These are phyloP conservation scores for Chaetoderma sp. DNA, from an alignment of 2,888 invertebrate genomes.

Conservation along the genomic window DNA sequence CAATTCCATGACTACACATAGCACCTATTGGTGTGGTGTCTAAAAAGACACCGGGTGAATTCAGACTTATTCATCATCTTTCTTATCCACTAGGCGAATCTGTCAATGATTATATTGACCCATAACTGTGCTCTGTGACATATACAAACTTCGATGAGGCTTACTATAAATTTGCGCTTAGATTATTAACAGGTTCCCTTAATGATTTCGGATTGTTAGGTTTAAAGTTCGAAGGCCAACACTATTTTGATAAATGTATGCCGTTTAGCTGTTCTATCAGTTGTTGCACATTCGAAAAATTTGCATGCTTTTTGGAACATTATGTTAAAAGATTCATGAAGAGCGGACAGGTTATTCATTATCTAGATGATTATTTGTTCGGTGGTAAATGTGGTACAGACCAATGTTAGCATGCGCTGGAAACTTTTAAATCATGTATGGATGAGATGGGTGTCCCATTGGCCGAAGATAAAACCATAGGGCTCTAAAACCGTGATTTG, in stretches of 20 bases:
- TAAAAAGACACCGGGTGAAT: too few species aligned
- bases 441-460: not conserved
- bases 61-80: too few species aligned
- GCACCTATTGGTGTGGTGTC: too few species aligned
- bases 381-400: too few species aligned
- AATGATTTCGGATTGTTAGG: conserved; percentile 30
- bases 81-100: too few species aligned
- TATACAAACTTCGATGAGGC: conserved; percentile 20
- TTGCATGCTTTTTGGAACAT: conserved; percentile 21
- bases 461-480: not conserved
- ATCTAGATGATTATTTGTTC: not conserved
- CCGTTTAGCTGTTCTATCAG: conserved; percentile 20
- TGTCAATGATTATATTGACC: too few species aligned
- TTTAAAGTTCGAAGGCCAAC: conserved; percentile 13
- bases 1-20: too few species aligned
- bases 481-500: not conserved
- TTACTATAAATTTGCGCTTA: conserved; percentile 31
- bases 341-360: too few species aligned
- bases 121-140: too few species aligned
- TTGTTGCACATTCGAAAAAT: conserved; percentile 14
- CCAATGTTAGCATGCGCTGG: not conserved
- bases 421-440: not conserved
- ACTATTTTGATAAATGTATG: conserved; percentile 23
- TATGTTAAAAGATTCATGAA: too few species aligned
- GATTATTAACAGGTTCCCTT: conserved; percentile 23